Base-by-base conservation (phyloP, 2,113 vertebrate species). In the Mungos mungo region DNA sequence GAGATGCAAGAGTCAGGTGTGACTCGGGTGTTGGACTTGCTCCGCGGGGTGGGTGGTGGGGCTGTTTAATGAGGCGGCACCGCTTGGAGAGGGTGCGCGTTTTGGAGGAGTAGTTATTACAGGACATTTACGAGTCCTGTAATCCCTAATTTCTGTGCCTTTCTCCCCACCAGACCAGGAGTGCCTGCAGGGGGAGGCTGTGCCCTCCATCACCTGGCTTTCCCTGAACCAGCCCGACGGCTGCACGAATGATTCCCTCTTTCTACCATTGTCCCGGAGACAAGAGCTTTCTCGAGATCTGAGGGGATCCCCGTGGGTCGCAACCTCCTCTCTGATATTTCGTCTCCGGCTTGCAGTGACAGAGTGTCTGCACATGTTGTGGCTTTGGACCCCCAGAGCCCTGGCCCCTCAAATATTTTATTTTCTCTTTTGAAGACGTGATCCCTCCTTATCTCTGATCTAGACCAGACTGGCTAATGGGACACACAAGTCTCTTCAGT, bases 391-490 rank as follows among this genome's bases (percentile, higher is more conserved):
- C 23, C 31, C 65, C 2, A 14, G 47, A 95, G 96, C 97, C 90
- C 91, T 72, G 96, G 94, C 96, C 93, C 94, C 96, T 97, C 98
- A 98, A 98, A 99, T 98, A 97, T 97, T 94, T 96, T 98, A 97
- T 81, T 93, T 98, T 98, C 74, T 88, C 98, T 98, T 98, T 98
- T 98, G 98, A 98, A 98, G 98, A 98, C 98, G 98, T 96, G 96
- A 96, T 98, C 98, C 92, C 97, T 97, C 93, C 98, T 99, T 98
- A 98, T 98, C 98, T 98, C 96, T 99, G 98, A 98, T 98, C 98
- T 95, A 98, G 98, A 98, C 97, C 98, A 98, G 98, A 99, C 93
- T 98, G 98, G 71, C 97, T 98, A 98, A 98, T 99, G 98, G 93
- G 97, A 99, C 98, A 98, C 98, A 98, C 98, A 98, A 98, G 97